Evolutionary conservation across 1,140 invertebrate species (phyloP).

Genomic region (Diachasmimorpha longicaudata): DNA sequence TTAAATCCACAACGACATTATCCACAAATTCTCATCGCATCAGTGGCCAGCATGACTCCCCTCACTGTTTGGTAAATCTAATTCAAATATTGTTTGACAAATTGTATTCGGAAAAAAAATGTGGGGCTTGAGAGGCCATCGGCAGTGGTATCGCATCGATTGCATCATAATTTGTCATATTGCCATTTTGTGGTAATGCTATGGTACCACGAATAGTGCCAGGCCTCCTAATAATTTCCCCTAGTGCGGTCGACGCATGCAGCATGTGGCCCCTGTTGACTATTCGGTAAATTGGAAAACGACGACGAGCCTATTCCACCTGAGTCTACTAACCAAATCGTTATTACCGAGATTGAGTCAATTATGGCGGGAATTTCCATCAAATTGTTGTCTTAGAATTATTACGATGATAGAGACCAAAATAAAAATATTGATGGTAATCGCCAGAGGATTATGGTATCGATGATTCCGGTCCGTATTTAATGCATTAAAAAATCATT

Average conservation of each 20-base stretch:
- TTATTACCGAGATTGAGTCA: not conserved
- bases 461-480: no score
- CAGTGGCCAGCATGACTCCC: not conserved
- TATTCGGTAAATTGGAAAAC: slow-evolving; percentile 18
- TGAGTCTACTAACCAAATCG: not conserved
- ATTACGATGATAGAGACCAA: not conserved
- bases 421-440: not conserved
- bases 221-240: slow-evolving; percentile 3
- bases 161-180: not conserved
- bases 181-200: slow-evolving; percentile 4
- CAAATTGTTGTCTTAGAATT: not conserved
- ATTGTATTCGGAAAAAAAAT: not conserved
- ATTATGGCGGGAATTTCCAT: not conserved
- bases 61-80: not conserved
- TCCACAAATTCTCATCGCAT: not conserved
- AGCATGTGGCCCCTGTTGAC: slow-evolving; percentile 17
- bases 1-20: not conserved
- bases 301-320: not conserved
- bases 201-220: not conserved
- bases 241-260: not conserved
- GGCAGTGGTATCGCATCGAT: not conserved
- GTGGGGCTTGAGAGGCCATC: not conserved
- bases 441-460: no score
- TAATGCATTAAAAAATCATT: no score
- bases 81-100: not conserved